Base-by-base conservation (phyloP, 35 echinoderm and acorn worm species). In the Nesometra sesokonis region DNA sequence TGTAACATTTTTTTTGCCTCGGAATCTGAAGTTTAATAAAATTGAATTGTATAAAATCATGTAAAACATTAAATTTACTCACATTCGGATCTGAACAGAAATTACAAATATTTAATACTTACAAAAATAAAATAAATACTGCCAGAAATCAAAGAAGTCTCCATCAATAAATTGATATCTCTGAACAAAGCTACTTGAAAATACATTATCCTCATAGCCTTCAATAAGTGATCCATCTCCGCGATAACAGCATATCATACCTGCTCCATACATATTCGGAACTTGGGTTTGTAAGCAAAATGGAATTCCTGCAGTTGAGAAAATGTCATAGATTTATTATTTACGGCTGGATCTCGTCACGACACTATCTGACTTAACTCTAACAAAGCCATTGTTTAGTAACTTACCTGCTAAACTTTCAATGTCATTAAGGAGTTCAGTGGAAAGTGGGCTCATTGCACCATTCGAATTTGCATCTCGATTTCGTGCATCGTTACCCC, bases 171-270 rank as follows among this genome's bases (percentile, higher is more conserved):
- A 93, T 30, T 85, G 90, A 36, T 87, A 88, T 80, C 90, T 82
- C 82, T 92, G 86, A 37, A 46, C 87, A 78, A 94, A 94, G 35
- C 89, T 94, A 57, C 93, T 94, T 7, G 81, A 35, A 34, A 83
- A 86, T 4, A 38, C 36, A 0, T 76, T 81, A 2, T 39, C 11
- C 8, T 87, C 94, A 78, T 97, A 97, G 17, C 94, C 94, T 39
- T 89, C 46, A 2, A 97, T 90, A 11, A 97, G 79, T 0, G 94
- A 93, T 0, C 85, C 80, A 77, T 97, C 94, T 33, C 52, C 83
- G 32, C 91, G 81, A 76, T 97, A 97, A 78, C 94, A 93, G 37
- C 94, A 97, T 3, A 31, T 78, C 91, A 93, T 93, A 0, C 94
- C 91, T 32, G 94, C 94, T 17, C 86, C 88, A 32, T 86, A 88